Base-by-base conservation (phyloP, 1,140 invertebrate genomes). In the Drosophila pallidifrons region DNA sequence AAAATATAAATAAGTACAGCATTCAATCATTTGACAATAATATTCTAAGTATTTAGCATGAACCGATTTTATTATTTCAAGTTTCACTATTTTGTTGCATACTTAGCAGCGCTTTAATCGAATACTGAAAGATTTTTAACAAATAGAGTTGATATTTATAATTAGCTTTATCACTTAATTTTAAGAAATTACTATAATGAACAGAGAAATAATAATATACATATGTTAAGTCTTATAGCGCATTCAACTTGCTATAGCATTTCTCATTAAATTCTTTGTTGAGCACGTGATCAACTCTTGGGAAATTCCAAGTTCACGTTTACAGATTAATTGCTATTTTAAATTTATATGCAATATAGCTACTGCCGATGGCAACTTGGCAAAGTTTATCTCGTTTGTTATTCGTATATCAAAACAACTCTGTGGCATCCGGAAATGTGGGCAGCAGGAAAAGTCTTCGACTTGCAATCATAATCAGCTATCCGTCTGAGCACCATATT, bases 41-140 rank as follows among this genome's bases (percentile, higher is more conserved):
- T 59, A 66, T 67, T 41, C 32, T 35, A 38, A 16, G 28, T 13
- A 57, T 30, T 13, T 54, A 13, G 16, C 15, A 13, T 13, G 25
- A 28, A 5, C 51, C n/a, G 54, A 41, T 41, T 35, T 57, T 20
- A 57, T 11, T 1, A 41, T 41, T 41, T 10, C 16, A 15, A 38
- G 11, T 0, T 30, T 1, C 32, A 45, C 8, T 6, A 45, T 66
- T 72, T 28, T 57, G n/a, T 74, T 77, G 75, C 75, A 77, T 77
- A 77, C 58, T 77, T 77, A 45, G 11, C 28, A 30, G 75, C 63
- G 75, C 52, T 2, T 1, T 16, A 1, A 3, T 1, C 5, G 41
- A 10, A 43, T 13, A 7, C n/a, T 13, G 8, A 43, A 43, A 13
- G 3, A 5, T 35, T 52, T 16, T 20, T 20, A 7, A 13, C n/a